A percentile compares a stretch with the other conserved stretches of the same genome.
Conservation (phyloP, 1,140 invertebrate genomes). For the Ceratoteleas bidentatus region DNA sequence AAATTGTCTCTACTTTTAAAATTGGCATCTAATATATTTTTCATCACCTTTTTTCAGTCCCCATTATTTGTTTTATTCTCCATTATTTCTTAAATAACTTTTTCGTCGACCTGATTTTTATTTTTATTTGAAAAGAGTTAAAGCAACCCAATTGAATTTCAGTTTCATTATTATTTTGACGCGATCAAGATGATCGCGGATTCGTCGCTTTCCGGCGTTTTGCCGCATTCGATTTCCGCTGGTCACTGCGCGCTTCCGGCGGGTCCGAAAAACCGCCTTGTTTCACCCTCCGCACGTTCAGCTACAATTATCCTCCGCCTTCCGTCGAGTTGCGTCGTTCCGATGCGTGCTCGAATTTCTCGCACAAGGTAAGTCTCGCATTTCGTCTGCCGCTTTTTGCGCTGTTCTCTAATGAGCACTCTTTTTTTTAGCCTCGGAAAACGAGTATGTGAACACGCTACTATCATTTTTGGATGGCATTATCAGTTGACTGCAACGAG, state of each 20-base stretch:
- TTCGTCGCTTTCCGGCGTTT: slow-evolving; percentile 51
- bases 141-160: slow-evolving; percentile 30
- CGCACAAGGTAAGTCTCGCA: slow-evolving; percentile 18
- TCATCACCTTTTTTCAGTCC: no score
- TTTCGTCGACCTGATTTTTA: slow-evolving; percentile 4
- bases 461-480: background rate
- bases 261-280: slow-evolving; percentile 27
- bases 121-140: slow-evolving; percentile 6
- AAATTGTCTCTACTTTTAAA: no score
- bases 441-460: background rate
- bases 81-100: background rate
- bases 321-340: slow-evolving; percentile 26
- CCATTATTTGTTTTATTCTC: background rate
- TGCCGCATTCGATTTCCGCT: slow-evolving; percentile 61
- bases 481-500: no score
- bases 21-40: no score
- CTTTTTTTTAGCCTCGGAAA: background rate
- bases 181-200: slow-evolving; percentile 25
- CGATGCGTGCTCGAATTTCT: slow-evolving; percentile 25
- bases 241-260: slow-evolving; percentile 40
- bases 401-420: background rate
- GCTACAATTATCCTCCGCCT: slow-evolving; percentile 46
- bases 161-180: slow-evolving; percentile 23
- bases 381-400: slow-evolving; percentile 17
- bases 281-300: slow-evolving; percentile 35